Conservation (phyloP, 2,888 invertebrate species). For the Drosophila quinaria region DNA sequence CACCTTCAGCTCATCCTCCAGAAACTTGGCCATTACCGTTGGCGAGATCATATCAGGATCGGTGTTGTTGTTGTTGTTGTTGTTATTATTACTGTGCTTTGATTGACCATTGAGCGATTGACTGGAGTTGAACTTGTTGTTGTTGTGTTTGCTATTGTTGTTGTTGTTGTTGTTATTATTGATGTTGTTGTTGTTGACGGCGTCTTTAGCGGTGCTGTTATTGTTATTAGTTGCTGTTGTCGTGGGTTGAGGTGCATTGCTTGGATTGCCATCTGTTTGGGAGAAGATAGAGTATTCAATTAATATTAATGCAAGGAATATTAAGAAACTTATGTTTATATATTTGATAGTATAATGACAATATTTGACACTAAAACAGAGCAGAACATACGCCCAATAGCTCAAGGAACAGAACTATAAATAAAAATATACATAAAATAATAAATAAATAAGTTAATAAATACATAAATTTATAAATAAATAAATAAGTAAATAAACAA, state of each 20-base stretch:
- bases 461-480: too few relatives aligned
- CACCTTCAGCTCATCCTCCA: slow-evolving; percentile 94
- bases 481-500: too few relatives aligned
- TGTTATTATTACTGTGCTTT: slow-evolving; percentile 49
- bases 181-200: slow-evolving; percentile 57
- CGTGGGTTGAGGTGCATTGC: slow-evolving; percentile 46
- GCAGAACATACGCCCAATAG: too few relatives aligned
- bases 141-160: slow-evolving; percentile 29
- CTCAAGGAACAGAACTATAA: too few relatives aligned
- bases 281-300: neutral
- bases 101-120: slow-evolving; percentile 38
- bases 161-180: slow-evolving; percentile 37
- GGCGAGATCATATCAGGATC: slow-evolving; percentile 89
- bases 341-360: neutral
- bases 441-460: too few relatives aligned
- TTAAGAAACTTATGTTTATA: slow-evolving; percentile 8
- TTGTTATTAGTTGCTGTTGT: slow-evolving; percentile 29
- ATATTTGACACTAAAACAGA: neutral
- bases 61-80: slow-evolving; percentile 42
- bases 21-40: slow-evolving; percentile 95
- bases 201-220: slow-evolving; percentile 26
- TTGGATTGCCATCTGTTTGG: slow-evolving; percentile 52
- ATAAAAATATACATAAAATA: neutral
- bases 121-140: slow-evolving; percentile 53
- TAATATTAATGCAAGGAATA: neutral